Conservation (phyloP, 1,140 invertebrate genomes). For the Lutraria rhynchaena region DNA sequence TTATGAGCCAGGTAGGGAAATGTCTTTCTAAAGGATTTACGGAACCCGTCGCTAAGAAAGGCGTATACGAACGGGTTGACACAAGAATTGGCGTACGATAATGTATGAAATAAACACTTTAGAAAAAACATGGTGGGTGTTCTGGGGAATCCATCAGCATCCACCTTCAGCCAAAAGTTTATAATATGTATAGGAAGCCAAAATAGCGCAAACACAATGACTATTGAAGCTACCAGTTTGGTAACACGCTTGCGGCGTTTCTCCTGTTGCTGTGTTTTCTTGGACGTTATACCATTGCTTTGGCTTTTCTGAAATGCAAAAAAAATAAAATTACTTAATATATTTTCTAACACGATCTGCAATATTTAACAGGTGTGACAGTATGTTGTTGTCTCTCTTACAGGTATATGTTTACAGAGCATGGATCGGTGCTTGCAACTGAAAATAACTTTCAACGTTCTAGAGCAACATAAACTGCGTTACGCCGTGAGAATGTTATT, state of each 20-base stretch:
- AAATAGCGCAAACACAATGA: constrained; percentile 96
- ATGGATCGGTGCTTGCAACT: no score
- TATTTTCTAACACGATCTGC: no score
- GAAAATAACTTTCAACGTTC: no score
- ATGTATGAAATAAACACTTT: constrained; percentile 92
- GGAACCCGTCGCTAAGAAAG: constrained; percentile 93
- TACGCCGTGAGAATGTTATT: no score
- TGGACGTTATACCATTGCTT: constrained; percentile 40
- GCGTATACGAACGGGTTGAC: constrained; percentile 98
- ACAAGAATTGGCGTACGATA: constrained; percentile 97
- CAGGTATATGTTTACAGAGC: no score
- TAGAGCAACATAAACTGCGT: no score
- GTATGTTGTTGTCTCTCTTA: no score
- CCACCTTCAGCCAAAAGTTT: constrained; percentile 77
- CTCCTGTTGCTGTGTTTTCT: constrained; percentile 57
- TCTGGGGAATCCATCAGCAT: constrained; percentile 80
- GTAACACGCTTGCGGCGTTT: constrained; percentile 90
- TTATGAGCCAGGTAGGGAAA: constrained; percentile 63
- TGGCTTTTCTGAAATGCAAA: constrained; percentile 35
- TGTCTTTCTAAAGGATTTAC: constrained; percentile 87
- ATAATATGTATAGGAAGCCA: constrained; percentile 95
- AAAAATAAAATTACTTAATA: not conserved
- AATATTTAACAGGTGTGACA: no score
- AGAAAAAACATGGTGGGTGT: constrained; percentile 85
- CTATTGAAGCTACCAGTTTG: constrained; percentile 95